Base-by-base conservation (phyloP, 2,113 vertebrate genomes). In the Lycaon pictus region DNA sequence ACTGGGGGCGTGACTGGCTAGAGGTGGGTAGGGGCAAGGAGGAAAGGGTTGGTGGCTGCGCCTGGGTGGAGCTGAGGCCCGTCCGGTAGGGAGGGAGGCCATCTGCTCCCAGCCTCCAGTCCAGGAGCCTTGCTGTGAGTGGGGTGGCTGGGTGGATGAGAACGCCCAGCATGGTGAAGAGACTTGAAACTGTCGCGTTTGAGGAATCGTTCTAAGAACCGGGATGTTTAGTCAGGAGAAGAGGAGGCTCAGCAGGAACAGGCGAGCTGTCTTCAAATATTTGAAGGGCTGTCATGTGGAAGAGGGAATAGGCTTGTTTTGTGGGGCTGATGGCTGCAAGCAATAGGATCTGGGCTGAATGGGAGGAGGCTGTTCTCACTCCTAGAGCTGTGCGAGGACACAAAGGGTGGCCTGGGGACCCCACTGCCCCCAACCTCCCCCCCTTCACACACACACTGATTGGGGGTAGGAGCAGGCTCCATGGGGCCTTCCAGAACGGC, bases 251-350 rank as follows among this genome's bases (percentile, higher is more conserved):
- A 82, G 96, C 87, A 1, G 97, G 97, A 95, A 72, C 83, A 0
- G 51, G 58, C 69, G 13, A 89, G 96, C 97, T 96, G 96, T 96
- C 97, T 88, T 97, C 95, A 97, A 92, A 96, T 97, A 97, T 97
- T 96, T 98, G 97, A 96, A 98, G 95, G 97, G 94, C 97, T 92
- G 80, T 97, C 87, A 84, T 86, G 94, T 77, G 95, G 81, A 90
- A 95, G 95, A 97, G 25, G 72, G 76, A 97, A 62, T 88, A 35
- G 86, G 55, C 95, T 96, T 85, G 71, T 76, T 91, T 63, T 86
- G 74, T 82, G 60, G 76, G 82, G 91, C 82, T 1, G 1, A 22
- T 5, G 58, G 77, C 90, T 89, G 77, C 13, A 13, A 72, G 95
- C 93, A 25, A 0, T 20, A 17, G 85, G 43, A 90, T 83, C 84